Evolutionary conservation across 2,113 vertebrate species (phyloP).

Genomic region (Lepus europaeus): DNA sequence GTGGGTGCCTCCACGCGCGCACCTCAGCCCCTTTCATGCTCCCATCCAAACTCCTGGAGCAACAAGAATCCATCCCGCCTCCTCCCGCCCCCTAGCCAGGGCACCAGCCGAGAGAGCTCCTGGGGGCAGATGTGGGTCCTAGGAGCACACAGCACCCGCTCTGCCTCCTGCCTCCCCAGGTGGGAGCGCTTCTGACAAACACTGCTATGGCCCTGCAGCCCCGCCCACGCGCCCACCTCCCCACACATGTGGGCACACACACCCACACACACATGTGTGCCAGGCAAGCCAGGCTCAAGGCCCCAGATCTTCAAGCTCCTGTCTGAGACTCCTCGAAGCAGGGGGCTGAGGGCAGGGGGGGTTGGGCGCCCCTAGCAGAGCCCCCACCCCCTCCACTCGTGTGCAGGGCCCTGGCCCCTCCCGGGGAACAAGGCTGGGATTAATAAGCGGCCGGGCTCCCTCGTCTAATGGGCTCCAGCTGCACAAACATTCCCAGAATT

Average conservation of each 20-base stretch:
- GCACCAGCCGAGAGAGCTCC: not conserved
- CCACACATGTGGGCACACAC: too few relatives aligned
- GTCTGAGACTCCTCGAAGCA: conserved; percentile 42
- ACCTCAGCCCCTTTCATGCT: not conserved
- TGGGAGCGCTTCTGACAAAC: conserved; percentile 15
- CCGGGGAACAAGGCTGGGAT: conserved; percentile 83
- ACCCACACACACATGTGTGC: not conserved
- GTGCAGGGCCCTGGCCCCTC: conserved; percentile 74
- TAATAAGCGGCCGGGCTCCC: conserved; percentile 82
- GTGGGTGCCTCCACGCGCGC: not conserved
- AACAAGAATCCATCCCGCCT: not conserved
- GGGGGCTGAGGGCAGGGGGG: conserved; percentile 56
- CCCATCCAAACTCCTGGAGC: not conserved
- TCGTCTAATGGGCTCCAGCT: conserved; percentile 88
- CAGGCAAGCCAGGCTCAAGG: not conserved
- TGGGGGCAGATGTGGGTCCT: not conserved
- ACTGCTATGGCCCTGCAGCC: not conserved
- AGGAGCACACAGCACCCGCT: not conserved
- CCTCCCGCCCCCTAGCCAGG: not conserved
- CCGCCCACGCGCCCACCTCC: not conserved
- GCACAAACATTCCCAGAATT: conserved; percentile 88
- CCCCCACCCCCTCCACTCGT: conserved; percentile 54
- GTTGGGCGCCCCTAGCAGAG: conserved; percentile 42
- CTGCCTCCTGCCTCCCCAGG: not conserved
- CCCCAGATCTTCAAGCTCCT: conserved; percentile 2